Percentiles rank a stretch among this genome's conserved stretches.
Conservation (phyloP, 2,113 vertebrate genomes). For the cat (Felis catus) region DNA sequence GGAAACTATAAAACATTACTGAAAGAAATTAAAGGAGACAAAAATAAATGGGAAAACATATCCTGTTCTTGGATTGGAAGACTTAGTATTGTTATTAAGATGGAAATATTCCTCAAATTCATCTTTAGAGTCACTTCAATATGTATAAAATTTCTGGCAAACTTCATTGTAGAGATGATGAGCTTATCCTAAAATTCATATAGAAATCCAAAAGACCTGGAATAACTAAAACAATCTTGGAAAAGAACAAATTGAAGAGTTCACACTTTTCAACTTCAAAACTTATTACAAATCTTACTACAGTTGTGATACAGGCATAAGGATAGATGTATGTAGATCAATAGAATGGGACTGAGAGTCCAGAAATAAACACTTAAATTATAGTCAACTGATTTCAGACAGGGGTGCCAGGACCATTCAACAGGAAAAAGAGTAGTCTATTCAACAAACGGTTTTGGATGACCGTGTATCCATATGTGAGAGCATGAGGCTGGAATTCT, state of each 20-base stretch:
- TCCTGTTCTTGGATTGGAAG: background rate
- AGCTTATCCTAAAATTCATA: background rate
- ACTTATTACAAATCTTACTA: background rate
- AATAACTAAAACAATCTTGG: background rate
- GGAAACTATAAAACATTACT: background rate
- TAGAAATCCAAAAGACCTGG: background rate
- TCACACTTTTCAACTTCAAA: background rate
- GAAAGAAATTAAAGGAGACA: background rate
- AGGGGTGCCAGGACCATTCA: background rate
- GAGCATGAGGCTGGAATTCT: background rate
- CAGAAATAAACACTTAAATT: background rate
- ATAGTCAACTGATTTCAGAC: background rate
- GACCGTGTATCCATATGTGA: background rate
- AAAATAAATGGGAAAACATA: background rate
- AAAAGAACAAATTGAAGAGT: background rate
- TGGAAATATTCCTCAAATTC: background rate
- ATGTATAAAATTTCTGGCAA: background rate
- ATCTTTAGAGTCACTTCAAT: background rate
- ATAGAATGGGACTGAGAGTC: background rate
- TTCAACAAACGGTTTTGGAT: background rate
- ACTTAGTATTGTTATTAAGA: conserved; percentile 18
- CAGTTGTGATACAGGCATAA: background rate
- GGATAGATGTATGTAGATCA: background rate
- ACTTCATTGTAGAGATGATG: background rate
- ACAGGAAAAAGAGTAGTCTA: background rate